Conservation (phyloP, 2,888 invertebrate species). For the Philonicus albiceps region DNA sequence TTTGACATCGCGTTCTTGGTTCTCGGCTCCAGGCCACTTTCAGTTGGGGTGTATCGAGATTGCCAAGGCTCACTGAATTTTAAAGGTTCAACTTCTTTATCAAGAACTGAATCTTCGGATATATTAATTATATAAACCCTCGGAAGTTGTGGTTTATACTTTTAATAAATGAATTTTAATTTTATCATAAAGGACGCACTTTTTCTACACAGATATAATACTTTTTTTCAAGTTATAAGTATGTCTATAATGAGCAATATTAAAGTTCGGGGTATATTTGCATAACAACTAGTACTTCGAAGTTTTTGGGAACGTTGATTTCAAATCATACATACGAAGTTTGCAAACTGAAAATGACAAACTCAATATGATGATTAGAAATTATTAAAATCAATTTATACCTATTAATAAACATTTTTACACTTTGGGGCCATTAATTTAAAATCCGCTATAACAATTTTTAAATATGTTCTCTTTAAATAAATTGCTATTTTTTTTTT, state of each 20-base stretch:
- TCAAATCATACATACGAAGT: too few species aligned
- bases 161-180: neutral
- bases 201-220: neutral
- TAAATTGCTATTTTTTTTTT: too few species aligned
- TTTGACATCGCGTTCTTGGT: conserved; percentile 27
- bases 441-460: too few species aligned
- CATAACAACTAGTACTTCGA: neutral
- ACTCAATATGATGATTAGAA: too few species aligned
- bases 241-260: too few species aligned
- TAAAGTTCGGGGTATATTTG: neutral
- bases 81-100: neutral
- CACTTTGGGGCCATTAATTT: too few species aligned
- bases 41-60: neutral
- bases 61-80: conserved; percentile 11
- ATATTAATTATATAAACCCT: neutral
- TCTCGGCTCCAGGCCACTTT: neutral
- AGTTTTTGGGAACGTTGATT: too few species aligned
- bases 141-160: neutral
- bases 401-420: too few species aligned
- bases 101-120: neutral
- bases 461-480: too few species aligned
- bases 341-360: too few species aligned
- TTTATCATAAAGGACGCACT: neutral
- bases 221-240: neutral
- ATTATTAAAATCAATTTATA: too few species aligned